Conservation (phyloP, 1,140 invertebrate species). For the Drosophila sproati region DNA sequence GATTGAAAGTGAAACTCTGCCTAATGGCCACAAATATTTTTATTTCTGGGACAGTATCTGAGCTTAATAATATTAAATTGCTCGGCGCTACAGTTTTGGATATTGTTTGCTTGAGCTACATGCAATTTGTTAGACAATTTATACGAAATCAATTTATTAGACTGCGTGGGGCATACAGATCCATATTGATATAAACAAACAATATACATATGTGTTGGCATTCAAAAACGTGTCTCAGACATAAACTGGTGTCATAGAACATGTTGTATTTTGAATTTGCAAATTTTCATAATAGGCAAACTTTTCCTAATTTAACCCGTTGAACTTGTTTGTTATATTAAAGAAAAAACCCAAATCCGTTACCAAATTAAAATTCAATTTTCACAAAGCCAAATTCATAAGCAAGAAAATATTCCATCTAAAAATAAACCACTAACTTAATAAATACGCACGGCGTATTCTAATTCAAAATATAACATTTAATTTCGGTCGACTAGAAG, state of each 20-base stretch:
- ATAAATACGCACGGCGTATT: background rate
- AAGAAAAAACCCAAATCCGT: slow-evolving; percentile 52
- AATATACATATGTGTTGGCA: slow-evolving; percentile 28
- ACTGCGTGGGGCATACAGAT: slow-evolving; percentile 49
- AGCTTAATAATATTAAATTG: slow-evolving; percentile 80
- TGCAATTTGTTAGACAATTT: slow-evolving; percentile 75
- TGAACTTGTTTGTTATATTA: slow-evolving; percentile 34
- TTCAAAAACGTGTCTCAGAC: slow-evolving; percentile 27
- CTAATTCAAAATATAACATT: background rate
- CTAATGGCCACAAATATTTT: slow-evolving; percentile 44
- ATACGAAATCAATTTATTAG: slow-evolving; percentile 54
- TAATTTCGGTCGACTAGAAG: too few species aligned
- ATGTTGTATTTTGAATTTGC: slow-evolving; percentile 44
- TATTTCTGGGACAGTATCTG: slow-evolving; percentile 55
- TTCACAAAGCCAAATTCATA: slow-evolving; percentile 42
- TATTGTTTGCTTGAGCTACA: slow-evolving; percentile 46
- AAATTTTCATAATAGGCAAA: slow-evolving; percentile 40
- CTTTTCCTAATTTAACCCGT: slow-evolving; percentile 47
- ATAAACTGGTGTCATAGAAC: slow-evolving; percentile 41
- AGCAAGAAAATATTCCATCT: slow-evolving; percentile 54
- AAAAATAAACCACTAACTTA: slow-evolving; percentile 44
- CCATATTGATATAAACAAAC: slow-evolving; percentile 42
- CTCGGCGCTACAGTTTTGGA: slow-evolving; percentile 39
- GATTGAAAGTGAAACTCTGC: slow-evolving; percentile 72
- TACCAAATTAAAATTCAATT: slow-evolving; percentile 56